Evolutionary conservation across 2,888 invertebrate species (phyloP), one percentile per base, ranked within the genome.

Genomic region (Rambutsinella grinnellia): DNA sequence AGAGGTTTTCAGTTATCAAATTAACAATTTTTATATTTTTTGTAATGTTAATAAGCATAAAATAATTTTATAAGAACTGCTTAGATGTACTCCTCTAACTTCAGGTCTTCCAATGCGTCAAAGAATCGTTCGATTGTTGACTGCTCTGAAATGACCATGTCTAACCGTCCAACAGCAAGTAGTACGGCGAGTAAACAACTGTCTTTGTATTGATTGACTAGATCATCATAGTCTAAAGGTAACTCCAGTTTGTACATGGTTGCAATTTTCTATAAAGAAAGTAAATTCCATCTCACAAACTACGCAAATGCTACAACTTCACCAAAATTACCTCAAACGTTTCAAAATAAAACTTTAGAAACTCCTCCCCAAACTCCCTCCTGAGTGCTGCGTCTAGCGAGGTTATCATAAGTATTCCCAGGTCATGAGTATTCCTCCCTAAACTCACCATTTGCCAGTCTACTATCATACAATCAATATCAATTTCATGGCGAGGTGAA

Each of bases 361-460:
- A 54, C 3, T 27, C 24, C n/a, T 62, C 19, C 2, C 70, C 69
- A 53, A 76, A 67, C 36, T 77, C 65, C 47, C 83, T 75, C 49
- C 84, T 68, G 10, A 68, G 57, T 8, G 66, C 69, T 2, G 81
- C 63, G 17, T 79, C 74, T 58, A 85, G 65, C 6, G 84, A 84
- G 0, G 84, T 81, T 24, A 83, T 66, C n/a, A 84, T 49, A 8
- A 85, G 72, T 44, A 84, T 80, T 6, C 82, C 84, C 23, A 85
- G 67, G 60, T 84, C 84, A 76, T 84, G 84, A 26, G 83, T 82
- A 44, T 82, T 84, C 74, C 78, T 77, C 44, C 84, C 82, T 19
- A 79, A 65, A 51, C 80, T 81, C 46, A 84, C 81, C 82, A 84
- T 82, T 79, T 85, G 85, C 84, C 84, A 85, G 76, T 85, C 85